Percentiles rank a stretch among this genome's conserved stretches.
Conservation (phyloP, 1,140 invertebrate genomes). For the Meloidogyne exigua region DNA sequence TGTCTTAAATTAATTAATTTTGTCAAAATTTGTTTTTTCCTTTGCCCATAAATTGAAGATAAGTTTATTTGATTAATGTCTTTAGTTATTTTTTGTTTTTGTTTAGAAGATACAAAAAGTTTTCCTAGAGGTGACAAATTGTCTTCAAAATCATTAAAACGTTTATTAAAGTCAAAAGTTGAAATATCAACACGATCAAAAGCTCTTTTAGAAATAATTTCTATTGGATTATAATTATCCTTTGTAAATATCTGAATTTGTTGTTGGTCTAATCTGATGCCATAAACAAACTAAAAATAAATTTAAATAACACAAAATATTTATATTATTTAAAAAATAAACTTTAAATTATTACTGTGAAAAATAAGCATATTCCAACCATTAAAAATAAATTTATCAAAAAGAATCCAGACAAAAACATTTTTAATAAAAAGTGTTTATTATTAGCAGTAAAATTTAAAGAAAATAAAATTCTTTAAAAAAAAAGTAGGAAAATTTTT, state of each 20-base stretch:
- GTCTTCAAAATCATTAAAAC: neutral
- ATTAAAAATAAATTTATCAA: neutral
- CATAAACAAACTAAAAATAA: neutral
- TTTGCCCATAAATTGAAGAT: neutral
- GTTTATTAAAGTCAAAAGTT: slow-evolving; percentile 23
- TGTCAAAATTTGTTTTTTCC: neutral
- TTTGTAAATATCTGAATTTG: neutral
- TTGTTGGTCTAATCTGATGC: neutral
- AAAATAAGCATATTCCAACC: neutral
- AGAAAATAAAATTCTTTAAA: neutral
- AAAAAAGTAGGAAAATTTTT: neutral
- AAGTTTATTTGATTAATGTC: neutral
- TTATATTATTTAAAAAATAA: too few relatives aligned
- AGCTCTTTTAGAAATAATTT: slow-evolving; percentile 7
- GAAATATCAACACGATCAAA: slow-evolving; percentile 21
- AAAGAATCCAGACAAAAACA: neutral
- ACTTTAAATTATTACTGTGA: neutral
- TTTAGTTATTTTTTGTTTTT: neutral
- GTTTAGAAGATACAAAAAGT: neutral
- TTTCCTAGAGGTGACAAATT: neutral
- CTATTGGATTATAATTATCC: neutral
- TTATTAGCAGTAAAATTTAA: neutral
- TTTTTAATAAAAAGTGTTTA: neutral
- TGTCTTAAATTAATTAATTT: neutral
- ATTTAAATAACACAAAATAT: too few relatives aligned